Evolutionary conservation across 2,888 invertebrate species (phyloP).

Genomic region (Tethea ocularis): DNA sequence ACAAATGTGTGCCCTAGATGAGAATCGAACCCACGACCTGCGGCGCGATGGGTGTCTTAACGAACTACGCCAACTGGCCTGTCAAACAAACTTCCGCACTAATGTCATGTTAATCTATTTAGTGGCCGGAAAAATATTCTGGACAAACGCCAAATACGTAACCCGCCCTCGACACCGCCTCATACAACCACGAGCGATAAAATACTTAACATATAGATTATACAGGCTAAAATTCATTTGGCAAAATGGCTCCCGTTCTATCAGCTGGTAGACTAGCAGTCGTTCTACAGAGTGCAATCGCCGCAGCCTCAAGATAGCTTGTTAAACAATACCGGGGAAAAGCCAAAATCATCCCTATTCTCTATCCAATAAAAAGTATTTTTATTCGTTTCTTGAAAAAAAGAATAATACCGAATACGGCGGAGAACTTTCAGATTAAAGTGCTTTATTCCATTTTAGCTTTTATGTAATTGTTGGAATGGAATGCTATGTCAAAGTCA

Average conservation of each 20-base stretch:
- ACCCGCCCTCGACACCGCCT: conserved; percentile 4
- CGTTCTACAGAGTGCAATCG: conserved; percentile 39
- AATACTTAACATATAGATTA: not conserved
- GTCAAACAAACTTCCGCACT: conserved; percentile 15
- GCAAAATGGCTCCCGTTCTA: conserved; percentile 31
- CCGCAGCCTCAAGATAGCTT: conserved; percentile 46
- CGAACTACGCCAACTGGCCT: no score
- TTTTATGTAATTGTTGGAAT: conserved; percentile 44
- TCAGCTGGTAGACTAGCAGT: conserved; percentile 31
- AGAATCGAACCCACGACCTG: no score
- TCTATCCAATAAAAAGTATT: conserved; percentile 15
- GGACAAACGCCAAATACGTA: conserved; percentile 19
- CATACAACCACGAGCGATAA: not conserved
- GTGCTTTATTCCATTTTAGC: conserved; percentile 52
- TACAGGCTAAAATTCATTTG: conserved; percentile 30
- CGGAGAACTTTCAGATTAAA: conserved; percentile 50
- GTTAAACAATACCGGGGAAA: conserved; percentile 33
- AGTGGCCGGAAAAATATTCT: conserved; percentile 28
- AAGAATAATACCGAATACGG: conserved; percentile 41
- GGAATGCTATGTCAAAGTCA: conserved; percentile 16
- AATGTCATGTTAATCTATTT: conserved; percentile 20
- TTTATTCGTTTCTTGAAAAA: conserved; percentile 13
- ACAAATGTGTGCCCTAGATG: no score
- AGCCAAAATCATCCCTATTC: conserved; percentile 31
- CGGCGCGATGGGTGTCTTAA: no score